Evolutionary conservation across 2,888 invertebrate genomes (phyloP).

Genomic region (Mythimna ferrago): DNA sequence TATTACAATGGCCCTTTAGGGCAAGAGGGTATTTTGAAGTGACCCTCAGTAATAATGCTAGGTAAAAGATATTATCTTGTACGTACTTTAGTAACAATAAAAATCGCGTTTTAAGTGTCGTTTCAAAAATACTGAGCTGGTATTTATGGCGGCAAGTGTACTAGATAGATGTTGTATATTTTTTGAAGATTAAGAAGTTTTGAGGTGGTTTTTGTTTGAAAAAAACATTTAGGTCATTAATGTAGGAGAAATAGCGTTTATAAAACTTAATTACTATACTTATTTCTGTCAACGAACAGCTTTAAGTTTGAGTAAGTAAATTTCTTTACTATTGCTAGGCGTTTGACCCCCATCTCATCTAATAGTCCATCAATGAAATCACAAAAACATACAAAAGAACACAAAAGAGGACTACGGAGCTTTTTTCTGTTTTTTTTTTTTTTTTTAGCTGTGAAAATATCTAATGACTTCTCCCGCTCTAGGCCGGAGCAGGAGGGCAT

Average conservation of each 20-base stretch:
- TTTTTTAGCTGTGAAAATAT: no score
- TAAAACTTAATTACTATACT: no score
- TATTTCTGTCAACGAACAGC: no score
- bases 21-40: conserved; percentile 66
- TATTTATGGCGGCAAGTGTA: conserved; percentile 38
- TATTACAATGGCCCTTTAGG: conserved; percentile 66
- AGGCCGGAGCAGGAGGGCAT: no score
- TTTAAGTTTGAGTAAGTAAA: no score
- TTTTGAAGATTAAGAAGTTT: conserved; percentile 16
- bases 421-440: no score
- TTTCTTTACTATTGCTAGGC: no score
- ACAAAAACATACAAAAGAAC: no score
- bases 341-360: no score
- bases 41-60: conserved; percentile 73
- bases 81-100: conserved; percentile 75
- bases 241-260: not conserved
- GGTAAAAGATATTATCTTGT: conserved; percentile 77
- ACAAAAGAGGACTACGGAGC: no score
- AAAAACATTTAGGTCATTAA: not conserved
- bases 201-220: not conserved
- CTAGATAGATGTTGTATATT: conserved; percentile 16
- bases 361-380: no score
- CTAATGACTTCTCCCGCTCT: no score
- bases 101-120: conserved; percentile 68
- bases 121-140: conserved; percentile 67